These are phyloP conservation scores for Hylomyscus alleni DNA, from an alignment of 2,797 vertebrate genomes.

Conservation along the genomic window DNA sequence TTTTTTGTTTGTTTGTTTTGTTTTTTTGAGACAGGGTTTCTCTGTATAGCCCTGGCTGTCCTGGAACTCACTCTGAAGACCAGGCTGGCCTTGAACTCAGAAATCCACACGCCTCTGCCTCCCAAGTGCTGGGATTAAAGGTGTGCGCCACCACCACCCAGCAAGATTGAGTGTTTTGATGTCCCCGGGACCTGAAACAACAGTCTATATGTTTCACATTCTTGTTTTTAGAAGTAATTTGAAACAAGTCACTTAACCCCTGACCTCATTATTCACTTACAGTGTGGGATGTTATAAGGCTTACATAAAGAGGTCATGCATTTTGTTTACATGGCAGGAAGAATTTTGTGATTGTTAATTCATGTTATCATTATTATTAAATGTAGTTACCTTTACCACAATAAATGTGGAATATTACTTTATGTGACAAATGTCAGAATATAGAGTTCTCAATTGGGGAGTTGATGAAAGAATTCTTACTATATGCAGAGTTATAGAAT, in stretches of 20 bases:
- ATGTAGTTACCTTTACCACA: neutral
- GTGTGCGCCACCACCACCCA: no score
- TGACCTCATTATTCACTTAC: neutral
- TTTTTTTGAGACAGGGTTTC: no score
- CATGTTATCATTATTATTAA: neutral
- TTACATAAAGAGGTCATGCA: neutral
- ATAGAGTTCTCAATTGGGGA: neutral
- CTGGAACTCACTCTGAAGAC: no score
- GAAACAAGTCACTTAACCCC: neutral
- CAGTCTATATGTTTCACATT: neutral
- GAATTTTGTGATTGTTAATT: slow-evolving; percentile 7
- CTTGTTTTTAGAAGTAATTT: neutral
- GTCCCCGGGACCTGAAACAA: neutral
- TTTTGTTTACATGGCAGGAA: neutral
- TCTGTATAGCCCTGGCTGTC: no score
- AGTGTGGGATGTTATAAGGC: neutral
- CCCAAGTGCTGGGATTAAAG: no score
- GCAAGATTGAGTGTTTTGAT: neutral
- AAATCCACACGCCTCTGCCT: no score
- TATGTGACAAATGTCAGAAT: neutral
- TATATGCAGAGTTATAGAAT: neutral
- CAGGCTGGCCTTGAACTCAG: no score
- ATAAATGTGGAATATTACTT: slow-evolving; percentile 15
- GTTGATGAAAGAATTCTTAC: neutral
- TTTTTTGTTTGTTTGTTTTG: no score